Evolutionary conservation across 2,888 invertebrate species (phyloP), one percentile per base, ranked within the genome.

Genomic region (Uloborus plumipes): DNA sequence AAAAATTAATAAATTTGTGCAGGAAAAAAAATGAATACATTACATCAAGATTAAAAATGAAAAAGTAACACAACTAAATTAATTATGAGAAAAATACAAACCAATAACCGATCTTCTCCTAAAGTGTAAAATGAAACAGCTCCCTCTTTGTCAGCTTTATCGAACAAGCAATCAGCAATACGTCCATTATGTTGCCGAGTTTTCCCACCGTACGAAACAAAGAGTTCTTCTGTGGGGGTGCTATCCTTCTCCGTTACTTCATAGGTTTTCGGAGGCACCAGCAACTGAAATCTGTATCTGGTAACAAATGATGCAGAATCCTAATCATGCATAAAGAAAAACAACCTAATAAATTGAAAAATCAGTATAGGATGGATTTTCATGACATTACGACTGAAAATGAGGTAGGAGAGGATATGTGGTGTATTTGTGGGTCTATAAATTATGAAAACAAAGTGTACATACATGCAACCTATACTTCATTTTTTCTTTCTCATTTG

Each of bases 21-120:
- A n/a, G 20, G 1, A 55, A 55, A 55, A 55, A n/a, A 2, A 55
- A 15, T 53, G 55, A n/a, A 55, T 0, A 20, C 15, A n/a, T 2
- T 55, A 39, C 39, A 39, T 11, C 39, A 39, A 11, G 9, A 39
- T 39, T 1, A 39, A 39, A 39, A 2, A 39, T 39, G 9, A 39
- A 9, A 9, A n/a, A n/a, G 18, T 7, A 22, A 31, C 39, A 39
- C 31, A 22, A 67, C 58, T 20, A 39, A 26, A 51, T 22, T 16
- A 55, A 70, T 47, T 47, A 51, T 20, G 9, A 65, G 22, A 55
- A 7, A 13, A 65, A 39, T 39, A 78, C 78, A 53, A 13, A 80
- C 80, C 50, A 80, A 59, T 9, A 55, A 50, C 9, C 50, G 74
- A 70, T 80, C 80, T 58, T 80, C 69, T 65, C 80, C 80, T 16